Evolutionary conservation across 2,888 invertebrate genomes (phyloP).

Genomic region (Unio pictorum): DNA sequence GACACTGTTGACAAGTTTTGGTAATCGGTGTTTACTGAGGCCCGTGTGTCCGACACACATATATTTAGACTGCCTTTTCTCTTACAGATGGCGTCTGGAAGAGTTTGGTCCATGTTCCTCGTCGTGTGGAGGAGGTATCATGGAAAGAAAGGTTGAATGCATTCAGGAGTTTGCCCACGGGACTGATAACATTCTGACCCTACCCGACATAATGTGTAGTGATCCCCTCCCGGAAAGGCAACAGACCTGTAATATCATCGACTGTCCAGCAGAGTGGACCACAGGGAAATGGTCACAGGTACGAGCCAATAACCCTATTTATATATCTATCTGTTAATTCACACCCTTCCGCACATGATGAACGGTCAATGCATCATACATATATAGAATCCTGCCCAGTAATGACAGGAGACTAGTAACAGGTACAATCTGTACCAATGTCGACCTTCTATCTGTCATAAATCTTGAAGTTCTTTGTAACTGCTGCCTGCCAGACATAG

Average conservation of each 20-base stretch:
- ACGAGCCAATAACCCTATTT: constrained; percentile 73
- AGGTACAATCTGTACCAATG: no score
- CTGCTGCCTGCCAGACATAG: no score
- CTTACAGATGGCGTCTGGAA: constrained; percentile 85
- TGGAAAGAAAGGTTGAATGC: constrained; percentile 90
- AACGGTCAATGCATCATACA: no score
- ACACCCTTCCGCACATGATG: constrained; percentile 8
- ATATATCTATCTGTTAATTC: constrained; percentile 9
- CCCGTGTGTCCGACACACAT: no score
- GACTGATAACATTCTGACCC: constrained; percentile 89
- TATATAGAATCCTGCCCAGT: no score
- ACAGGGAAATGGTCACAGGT: constrained; percentile 91
- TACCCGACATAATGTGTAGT: constrained; percentile 94
- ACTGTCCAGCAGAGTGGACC: constrained; percentile 94
- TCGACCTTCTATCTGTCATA: no score
- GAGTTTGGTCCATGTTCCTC: constrained; percentile 92
- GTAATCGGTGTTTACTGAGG: no score
- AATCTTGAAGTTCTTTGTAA: no score
- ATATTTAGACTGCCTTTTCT: no score
- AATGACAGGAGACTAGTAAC: no score
- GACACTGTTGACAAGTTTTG: no score
- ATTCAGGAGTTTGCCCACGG: constrained; percentile 59
- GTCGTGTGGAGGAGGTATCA: constrained; percentile 95
- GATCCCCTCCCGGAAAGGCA: constrained; percentile 90
- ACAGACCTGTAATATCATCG: constrained; percentile 87